Evolutionary conservation across 2,113 vertebrate species (phyloP).

Genomic region (Chrysemys picta): DNA sequence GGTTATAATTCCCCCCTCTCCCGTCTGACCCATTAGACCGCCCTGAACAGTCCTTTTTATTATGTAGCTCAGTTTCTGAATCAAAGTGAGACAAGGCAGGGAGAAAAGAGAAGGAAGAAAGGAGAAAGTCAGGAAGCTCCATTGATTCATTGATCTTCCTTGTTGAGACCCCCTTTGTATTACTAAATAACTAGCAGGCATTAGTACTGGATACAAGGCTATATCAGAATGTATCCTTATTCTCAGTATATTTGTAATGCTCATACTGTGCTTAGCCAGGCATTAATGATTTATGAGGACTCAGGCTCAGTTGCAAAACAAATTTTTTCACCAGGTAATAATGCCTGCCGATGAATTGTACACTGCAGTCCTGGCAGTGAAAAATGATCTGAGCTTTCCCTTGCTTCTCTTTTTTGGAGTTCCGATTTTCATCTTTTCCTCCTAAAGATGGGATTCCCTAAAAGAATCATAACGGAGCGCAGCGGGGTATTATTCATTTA

Average conservation of each 20-base stretch:
- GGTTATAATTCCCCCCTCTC: fast-evolving
- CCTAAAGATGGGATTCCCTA: constrained; percentile 38
- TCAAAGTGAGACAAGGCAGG: constrained; percentile 15
- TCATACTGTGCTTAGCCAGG: constrained; percentile 69
- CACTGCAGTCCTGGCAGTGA: constrained; percentile 58
- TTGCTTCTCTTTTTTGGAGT: constrained; percentile 16
- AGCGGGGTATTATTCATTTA: neutral
- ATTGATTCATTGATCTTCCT: constrained; percentile 67
- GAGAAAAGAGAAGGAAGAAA: constrained; percentile 33
- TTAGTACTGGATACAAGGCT: constrained; percentile 70
- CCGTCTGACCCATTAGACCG: neutral
- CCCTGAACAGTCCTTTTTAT: neutral
- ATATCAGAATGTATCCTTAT: constrained; percentile 39
- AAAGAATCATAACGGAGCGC: constrained; percentile 8
- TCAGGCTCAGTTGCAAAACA: constrained; percentile 73
- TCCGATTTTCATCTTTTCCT: constrained; percentile 20
- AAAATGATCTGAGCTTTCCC: constrained; percentile 57
- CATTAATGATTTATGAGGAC: constrained; percentile 76
- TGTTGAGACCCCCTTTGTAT: constrained; percentile 63
- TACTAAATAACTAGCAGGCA: constrained; percentile 72
- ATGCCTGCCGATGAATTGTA: constrained; percentile 67
- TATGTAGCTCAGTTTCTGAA: constrained; percentile 20
- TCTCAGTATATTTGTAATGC: constrained; percentile 63
- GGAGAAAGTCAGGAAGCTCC: constrained; percentile 40
- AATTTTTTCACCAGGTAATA: constrained; percentile 75